These are phyloP conservation scores for Proctacanthus coquilletti DNA, from an alignment of 1,140 invertebrate genomes.

Conservation along the genomic window DNA sequence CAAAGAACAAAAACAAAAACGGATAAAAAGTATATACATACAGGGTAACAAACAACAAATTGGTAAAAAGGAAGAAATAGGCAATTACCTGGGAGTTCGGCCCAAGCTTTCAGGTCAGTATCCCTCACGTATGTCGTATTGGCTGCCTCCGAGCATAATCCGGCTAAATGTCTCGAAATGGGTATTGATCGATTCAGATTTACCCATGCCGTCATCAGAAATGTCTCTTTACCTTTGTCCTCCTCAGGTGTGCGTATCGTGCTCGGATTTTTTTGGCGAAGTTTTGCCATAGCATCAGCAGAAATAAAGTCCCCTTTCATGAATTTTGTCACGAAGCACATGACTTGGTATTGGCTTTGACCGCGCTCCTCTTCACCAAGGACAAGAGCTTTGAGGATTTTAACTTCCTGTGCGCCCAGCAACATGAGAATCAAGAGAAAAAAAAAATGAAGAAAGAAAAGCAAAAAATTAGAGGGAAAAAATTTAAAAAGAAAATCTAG, in stretches of 20 bases:
- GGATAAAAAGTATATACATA: too few relatives aligned
- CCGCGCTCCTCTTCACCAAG: conserved; percentile 90
- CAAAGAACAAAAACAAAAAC: too few relatives aligned
- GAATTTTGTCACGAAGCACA: conserved; percentile 84
- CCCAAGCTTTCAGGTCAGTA: conserved; percentile 62
- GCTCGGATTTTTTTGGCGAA: conserved; percentile 81
- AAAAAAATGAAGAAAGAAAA: neutral
- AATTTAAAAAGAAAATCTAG: neutral
- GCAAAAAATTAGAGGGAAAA: neutral
- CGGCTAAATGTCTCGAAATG: conserved; percentile 57
- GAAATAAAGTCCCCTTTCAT: conserved; percentile 87
- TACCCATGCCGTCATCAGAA: conserved; percentile 67
- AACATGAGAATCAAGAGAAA: neutral
- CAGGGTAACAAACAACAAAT: too few relatives aligned
- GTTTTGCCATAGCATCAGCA: conserved; percentile 90
- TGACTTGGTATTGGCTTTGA: conserved; percentile 75
- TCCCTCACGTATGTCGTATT: conserved; percentile 63
- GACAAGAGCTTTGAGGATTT: conserved; percentile 79
- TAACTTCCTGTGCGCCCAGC: conserved; percentile 58
- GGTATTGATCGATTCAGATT: conserved; percentile 46
- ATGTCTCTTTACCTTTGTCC: conserved; percentile 63
- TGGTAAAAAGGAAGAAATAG: too few relatives aligned
- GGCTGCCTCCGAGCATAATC: conserved; percentile 57
- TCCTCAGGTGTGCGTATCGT: conserved; percentile 75
- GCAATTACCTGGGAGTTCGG: conserved; percentile 54